These are phyloP conservation scores for Geococcyx californianus DNA, from an alignment of 2,113 vertebrate species.

Conservation along the genomic window DNA sequence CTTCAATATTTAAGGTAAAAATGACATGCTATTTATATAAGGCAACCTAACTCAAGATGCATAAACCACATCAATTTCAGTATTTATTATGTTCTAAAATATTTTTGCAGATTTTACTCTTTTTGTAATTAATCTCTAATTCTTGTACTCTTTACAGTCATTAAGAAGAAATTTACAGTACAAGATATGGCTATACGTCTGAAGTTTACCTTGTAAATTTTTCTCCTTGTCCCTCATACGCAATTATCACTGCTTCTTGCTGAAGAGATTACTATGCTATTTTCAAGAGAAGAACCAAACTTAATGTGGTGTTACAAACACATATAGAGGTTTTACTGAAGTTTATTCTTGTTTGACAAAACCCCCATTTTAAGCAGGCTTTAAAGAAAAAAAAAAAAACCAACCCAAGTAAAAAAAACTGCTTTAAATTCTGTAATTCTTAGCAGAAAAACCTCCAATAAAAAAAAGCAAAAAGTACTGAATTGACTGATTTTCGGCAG, in stretches of 20 bases:
- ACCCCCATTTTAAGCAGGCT: not conserved
- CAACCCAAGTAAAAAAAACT: too few relatives aligned
- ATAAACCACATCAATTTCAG: not conserved
- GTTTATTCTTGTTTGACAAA: not conserved
- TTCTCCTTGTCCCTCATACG: not conserved
- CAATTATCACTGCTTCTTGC: not conserved
- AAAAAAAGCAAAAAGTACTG: not conserved
- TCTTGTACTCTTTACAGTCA: not conserved
- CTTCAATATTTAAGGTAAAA: not conserved
- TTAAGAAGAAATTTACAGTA: not conserved
- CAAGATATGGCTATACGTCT: not conserved
- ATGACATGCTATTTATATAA: not conserved
- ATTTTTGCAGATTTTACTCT: not conserved
- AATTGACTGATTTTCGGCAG: not conserved
- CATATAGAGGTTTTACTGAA: not conserved
- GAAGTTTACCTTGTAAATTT: not conserved
- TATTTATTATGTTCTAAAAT: not conserved
- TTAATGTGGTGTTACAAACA: not conserved
- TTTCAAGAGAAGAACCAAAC: not conserved
- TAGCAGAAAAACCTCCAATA: not conserved
- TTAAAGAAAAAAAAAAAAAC: too few relatives aligned
- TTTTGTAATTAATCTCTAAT: not conserved
- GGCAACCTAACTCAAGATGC: not conserved
- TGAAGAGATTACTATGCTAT: not conserved
- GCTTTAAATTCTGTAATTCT: not conserved